phyloP scores from a whole-genome alignment of 2,888 invertebrate genomes.

The Isoperla grammatica region DNA sequence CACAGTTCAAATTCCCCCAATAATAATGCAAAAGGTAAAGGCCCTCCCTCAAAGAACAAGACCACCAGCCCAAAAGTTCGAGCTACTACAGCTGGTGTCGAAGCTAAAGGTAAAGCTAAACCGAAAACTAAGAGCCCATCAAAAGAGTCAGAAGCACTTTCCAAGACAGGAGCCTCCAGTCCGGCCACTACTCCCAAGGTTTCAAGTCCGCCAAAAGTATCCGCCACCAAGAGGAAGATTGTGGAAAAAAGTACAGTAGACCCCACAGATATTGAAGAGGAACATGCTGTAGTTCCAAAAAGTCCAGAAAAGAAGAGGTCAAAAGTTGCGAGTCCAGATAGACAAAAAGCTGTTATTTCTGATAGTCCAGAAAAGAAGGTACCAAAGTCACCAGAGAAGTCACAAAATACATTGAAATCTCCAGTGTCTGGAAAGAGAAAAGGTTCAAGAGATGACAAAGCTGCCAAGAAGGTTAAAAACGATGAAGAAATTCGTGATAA shows the following conservation, averaged over 20 bases:
- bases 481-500: conserved; percentile 62
- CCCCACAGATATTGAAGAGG: neutral
- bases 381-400: conserved; percentile 37
- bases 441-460: conserved; percentile 34
- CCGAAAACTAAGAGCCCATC: neutral
- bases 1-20: conserved; percentile 47
- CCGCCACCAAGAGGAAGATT: neutral
- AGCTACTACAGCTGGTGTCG: neutral
- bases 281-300: neutral
- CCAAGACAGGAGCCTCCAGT: neutral
- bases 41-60: neutral
- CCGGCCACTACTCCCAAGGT: neutral
- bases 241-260: neutral
- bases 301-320: conserved; percentile 38
- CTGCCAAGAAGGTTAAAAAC: conserved; percentile 49
- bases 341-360: conserved; percentile 23
- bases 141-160: neutral
- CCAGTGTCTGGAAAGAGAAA: conserved; percentile 38
- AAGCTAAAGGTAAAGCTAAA: neutral
- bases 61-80: neutral
- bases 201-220: neutral
- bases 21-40: neutral
- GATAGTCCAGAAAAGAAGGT: conserved; percentile 36
- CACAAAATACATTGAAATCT: conserved; percentile 13
- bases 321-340: conserved; percentile 33